Base-by-base conservation (phyloP, 1,140 invertebrate genomes). In the Piezodorus guildinii region DNA sequence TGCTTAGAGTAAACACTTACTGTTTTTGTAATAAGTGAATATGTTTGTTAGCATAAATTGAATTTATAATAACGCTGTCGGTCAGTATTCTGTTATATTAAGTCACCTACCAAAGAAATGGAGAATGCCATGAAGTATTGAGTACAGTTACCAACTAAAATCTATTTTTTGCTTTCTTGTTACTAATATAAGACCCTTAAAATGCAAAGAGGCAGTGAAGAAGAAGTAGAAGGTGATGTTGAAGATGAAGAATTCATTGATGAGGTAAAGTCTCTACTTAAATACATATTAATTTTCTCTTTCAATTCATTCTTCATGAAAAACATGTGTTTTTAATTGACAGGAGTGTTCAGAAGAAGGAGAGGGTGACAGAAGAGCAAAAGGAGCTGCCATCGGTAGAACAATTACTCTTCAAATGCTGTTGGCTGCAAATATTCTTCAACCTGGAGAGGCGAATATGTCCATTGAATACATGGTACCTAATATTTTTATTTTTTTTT, bases 401-500 rank as follows among this genome's bases (percentile, higher is more conserved):
- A 85, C 84, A 63, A 83, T 92, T 14, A 93, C 90, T n/a, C 73
- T 94, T 51, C 86, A 88, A 74, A 93, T 89, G 79, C 78, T 88
- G 60, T 74, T 94, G 70, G 80, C 83, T 65, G 89, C 90, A 66
- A 85, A 86, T 71, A 85, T 94, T 69, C 77, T 94, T 62, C 80
- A 88, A 70, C 84, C 90, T 43, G 90, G 90, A 12, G 81, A 83
- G 72, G 86, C 85, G 49, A 78, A 84, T 54, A 85, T 94, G 83
- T 87, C 88, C 25, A 88, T 94, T 68, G 90, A 93, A 74, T 94
- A 93, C 78, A 78, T 92, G 79, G 88, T 90, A 77, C 74, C 72
- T 56, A 43, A 58, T 19, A 21, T 19, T 66, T 3, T 4, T 30
- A 4, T 8, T 30, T 8, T 19, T 52, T 14, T 19, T 19, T 52